Evolutionary conservation across 2,797 vertebrate genomes (phyloP), one percentile per base, ranked within the genome.

Genomic region (Fratercula arctica): DNA sequence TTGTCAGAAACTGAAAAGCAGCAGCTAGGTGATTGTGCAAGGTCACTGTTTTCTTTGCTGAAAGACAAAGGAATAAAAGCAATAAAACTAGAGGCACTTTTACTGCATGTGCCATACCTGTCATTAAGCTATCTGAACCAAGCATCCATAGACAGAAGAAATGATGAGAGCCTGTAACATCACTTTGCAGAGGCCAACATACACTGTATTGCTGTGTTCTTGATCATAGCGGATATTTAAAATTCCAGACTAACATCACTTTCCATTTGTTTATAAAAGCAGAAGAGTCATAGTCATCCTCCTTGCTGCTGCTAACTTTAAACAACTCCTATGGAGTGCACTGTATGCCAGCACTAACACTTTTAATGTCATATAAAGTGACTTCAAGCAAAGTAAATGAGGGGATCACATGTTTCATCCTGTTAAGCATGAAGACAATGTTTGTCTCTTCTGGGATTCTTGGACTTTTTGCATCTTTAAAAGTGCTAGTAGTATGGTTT

Each of bases 301-400:
- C 14, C 31, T 48, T 33, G 15, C 56, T 64, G 26, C 61, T 54
- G 23, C 60, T n/a, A 84, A 35, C 37, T 24, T 54, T 64, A 85
- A 90, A 64, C 21, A 57, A 41, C 46, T 43, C 10, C 64, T 56
- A 12, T 39, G 67, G 25, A 11, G 51, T 6, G 31, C 26, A 13
- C 16, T 0, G 2, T 29, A 17, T 1, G 3, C 16, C n/a, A 29
- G 26, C 3, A 1, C 39, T 54, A n/a, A 33, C 3, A 4, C 9
- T 35, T n/a, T 21, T 53, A 53, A 8, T 35, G 28, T 29, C 28
- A 25, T 51, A 21, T 24, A 13, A 75, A 53, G 28, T 0, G 4
- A 33, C 24, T 56, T 67, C 28, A 48, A 13, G 39, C 25, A 33
- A 48, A n/a, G 14, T 43, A n/a, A 63, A 31, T 33, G n/a, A 69